Percentiles rank a stretch among this genome's conserved stretches.
Evolutionary conservation across 2,797 vertebrate genomes (phyloP).

Genomic region (Malurus leucopterus): DNA sequence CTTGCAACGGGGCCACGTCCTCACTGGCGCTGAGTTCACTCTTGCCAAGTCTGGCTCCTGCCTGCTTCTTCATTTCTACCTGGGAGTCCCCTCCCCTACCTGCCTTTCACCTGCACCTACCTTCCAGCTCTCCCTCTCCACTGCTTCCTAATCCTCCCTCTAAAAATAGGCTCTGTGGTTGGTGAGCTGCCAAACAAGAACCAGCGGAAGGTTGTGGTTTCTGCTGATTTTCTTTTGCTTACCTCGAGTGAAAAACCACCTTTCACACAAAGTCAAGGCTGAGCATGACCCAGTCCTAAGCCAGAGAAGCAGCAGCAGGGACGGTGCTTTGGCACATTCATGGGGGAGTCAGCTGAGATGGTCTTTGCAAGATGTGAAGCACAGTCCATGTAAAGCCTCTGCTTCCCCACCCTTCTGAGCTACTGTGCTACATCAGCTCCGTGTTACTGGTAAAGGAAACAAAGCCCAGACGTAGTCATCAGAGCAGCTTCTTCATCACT

Average conservation of each 20-base stretch:
- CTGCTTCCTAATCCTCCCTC: background rate
- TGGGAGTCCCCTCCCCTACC: background rate
- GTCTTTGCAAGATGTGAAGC: background rate
- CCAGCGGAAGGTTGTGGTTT: background rate
- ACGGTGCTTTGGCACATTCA: background rate
- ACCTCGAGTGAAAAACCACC: background rate
- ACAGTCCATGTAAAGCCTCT: background rate
- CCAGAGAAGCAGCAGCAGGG: background rate
- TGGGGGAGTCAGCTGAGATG: background rate
- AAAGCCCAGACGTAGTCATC: background rate
- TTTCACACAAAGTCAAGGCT: accelerated
- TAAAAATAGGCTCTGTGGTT: background rate
- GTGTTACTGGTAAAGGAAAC: background rate
- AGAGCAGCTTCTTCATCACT: accelerated
- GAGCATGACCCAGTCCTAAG: accelerated
- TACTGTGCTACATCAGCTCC: background rate
- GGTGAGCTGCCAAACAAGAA: background rate
- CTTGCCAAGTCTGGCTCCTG: background rate
- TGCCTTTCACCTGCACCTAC: background rate
- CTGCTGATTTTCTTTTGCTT: background rate
- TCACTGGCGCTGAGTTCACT: accelerated
- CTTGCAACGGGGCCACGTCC: accelerated
- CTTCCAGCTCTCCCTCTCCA: background rate
- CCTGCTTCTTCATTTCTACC: background rate
- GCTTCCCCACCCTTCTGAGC: background rate